Base-by-base conservation (phyloP, 2,797 vertebrate species). In the Crypturellus tataupa region DNA sequence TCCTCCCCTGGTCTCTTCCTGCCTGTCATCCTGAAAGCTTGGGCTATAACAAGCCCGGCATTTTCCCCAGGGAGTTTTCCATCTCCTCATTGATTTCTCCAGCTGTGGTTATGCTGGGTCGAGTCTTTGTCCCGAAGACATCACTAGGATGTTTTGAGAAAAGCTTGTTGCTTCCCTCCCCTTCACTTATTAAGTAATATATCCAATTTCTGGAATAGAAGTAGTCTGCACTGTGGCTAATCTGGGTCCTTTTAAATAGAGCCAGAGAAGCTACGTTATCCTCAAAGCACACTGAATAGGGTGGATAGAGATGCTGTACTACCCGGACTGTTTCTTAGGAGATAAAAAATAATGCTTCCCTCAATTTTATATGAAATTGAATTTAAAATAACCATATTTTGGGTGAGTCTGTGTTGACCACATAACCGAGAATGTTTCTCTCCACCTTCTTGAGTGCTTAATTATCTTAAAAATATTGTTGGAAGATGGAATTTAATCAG, bases 401-500 rank as follows among this genome's bases (percentile, higher is more conserved):
- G 6, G 65, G 24, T 23, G 37, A 76, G 6, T 47, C 84, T 56
- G 17, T 8, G 33, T 31, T 82, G 23, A 35, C 40, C 55, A 4
- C 16, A 67, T 3, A 77, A 29, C 19, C 53, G 31, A 35, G 19
- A 90, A 84, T 60, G n/a, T 49, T 93, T 35, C 59, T 93, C 10
- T 0, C 9, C 35, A 63, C 17, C 7, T 20, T 82, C 60, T 70
- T 31, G 14, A 15, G 12, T 64, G 33, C 33, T 89, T 87, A 89
- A 20, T 29, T 70, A 67, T 55, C 31, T 70, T 85, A 31, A 49
- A 82, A 27, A 44, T 15, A 44, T 18, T 87, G 40, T 85, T 91
- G 60, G 93, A 90, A 94, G 80, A 64, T 31, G 56, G 64, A 87
- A 90, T 95, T 93, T 94, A 91, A 64, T 87, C 60, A 64, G 77